Evolutionary conservation across 2,888 invertebrate species (phyloP), one percentile per base, ranked within the genome.

Genomic region (Ophion obscuratus): DNA sequence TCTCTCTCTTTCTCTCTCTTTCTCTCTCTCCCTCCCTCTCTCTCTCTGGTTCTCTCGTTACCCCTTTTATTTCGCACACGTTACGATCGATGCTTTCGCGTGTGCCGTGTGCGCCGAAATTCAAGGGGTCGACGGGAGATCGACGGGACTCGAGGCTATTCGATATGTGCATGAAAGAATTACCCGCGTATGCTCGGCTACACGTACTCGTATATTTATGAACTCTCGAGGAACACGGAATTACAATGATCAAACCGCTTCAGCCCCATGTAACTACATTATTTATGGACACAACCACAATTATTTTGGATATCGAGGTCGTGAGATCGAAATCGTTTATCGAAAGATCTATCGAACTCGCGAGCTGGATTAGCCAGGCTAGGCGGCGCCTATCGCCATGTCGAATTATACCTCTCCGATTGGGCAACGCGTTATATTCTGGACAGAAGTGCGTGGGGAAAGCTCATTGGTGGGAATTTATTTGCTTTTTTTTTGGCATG

Each of bases 61-160:
- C 62, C 74, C 85, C 70, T 83, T 74, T 62, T 70, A 71, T 57
- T 82, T 81, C 78, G 73, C 40, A 62, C 84, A 40, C 79, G 84
- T 64, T 73, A 40, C 73, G 59, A 53, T 71, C 14, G 31, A 40
- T 20, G 44, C 70, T 61, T 57, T 70, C 57, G 64, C 64, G 44
- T 53, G 31, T 4, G 68, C 40, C 64, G 44, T 53, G 31, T 4
- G 68, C 40, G n/a, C 40, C 61, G 44, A 79, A 79, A 76, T 70
- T 79, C 70, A 47, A 73, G 80, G 73, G 73, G 44, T 57, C 57
- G 20, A 36, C 24, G 36, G 24, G 57, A 73, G 66, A 81, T 74
- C 36, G 66, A 76, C 64, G 27, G 62, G 62, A 64, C 47, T 76
- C 68, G 77, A 59, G 57, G 67, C 40, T 64, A 75, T 67, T 77